Conservation (phyloP, 2,888 invertebrate genomes). For the Argyresthia goedartella region DNA sequence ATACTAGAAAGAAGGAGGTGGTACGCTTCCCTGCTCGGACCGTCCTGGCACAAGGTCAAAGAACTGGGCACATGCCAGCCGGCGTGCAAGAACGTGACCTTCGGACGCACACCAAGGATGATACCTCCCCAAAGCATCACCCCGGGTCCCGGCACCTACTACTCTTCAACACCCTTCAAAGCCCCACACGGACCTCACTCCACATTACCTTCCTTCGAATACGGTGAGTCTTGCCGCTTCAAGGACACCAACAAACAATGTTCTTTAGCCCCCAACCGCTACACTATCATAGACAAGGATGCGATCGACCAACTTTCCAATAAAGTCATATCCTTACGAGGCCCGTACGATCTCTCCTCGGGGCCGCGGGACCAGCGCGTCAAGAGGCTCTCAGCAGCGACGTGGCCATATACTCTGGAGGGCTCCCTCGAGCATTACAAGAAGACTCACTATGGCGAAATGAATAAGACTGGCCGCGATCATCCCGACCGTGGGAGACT, state of each 20-base stretch:
- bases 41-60: slow-evolving; percentile 39
- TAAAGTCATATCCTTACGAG: slow-evolving; percentile 42
- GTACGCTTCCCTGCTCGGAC: slow-evolving; percentile 36
- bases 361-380: slow-evolving; percentile 52
- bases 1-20: slow-evolving; percentile 32
- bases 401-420: slow-evolving; percentile 44
- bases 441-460: slow-evolving; percentile 34
- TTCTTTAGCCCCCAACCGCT: slow-evolving; percentile 51
- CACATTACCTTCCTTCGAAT: slow-evolving; percentile 34
- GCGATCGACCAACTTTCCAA: slow-evolving; percentile 35
- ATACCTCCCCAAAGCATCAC: slow-evolving; percentile 18
- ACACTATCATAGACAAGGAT: slow-evolving; percentile 40
- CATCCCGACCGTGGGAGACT: slow-evolving; percentile 48
- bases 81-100: slow-evolving; percentile 40
- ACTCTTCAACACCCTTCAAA: slow-evolving; percentile 33
- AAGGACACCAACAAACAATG: slow-evolving; percentile 32
- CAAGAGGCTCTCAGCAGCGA: slow-evolving; percentile 27
- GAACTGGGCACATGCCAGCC: slow-evolving; percentile 22
- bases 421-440: slow-evolving; percentile 40
- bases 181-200: slow-evolving; percentile 45
- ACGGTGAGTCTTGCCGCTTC: slow-evolving; percentile 48
- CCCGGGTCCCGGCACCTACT: slow-evolving; percentile 52
- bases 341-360: slow-evolving; percentile 58
- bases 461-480: slow-evolving; percentile 47
- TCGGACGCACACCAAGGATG: slow-evolving; percentile 38